phyloP scores from a whole-genome alignment of 2,113 vertebrate genomes.

The Amphiprion ocellaris region DNA sequence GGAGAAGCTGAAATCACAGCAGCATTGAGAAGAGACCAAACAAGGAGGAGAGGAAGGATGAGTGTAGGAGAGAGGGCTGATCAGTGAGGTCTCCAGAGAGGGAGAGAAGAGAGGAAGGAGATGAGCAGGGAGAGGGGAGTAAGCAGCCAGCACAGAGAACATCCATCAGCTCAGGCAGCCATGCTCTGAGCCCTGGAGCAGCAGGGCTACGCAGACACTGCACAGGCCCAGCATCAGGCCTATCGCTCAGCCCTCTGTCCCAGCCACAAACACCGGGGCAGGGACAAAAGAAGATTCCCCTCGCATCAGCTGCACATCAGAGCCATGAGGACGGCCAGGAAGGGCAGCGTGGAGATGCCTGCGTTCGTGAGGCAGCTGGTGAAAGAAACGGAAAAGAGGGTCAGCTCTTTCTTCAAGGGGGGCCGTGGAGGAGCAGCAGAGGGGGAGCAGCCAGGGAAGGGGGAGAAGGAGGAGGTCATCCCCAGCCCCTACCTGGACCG shows the following conservation, averaged over 20 bases:
- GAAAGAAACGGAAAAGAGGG: slow-evolving; percentile 85
- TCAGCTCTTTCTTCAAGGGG: slow-evolving; percentile 86
- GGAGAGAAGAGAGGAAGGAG: slow-evolving; percentile 51
- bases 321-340: slow-evolving; percentile 83
- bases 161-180: slow-evolving; percentile 70
- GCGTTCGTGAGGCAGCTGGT: slow-evolving; percentile 85
- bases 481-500: slow-evolving; percentile 80
- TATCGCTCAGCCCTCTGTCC: slow-evolving; percentile 39
- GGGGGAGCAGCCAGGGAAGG: slow-evolving; percentile 69
- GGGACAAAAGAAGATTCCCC: slow-evolving; percentile 41
- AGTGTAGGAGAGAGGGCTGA: slow-evolving; percentile 42
- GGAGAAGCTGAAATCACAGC: slow-evolving; percentile 77
- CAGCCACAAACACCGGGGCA: slow-evolving; percentile 36
- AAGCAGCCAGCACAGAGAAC: slow-evolving; percentile 62
- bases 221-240: slow-evolving; percentile 64
- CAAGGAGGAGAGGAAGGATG: slow-evolving; percentile 56
- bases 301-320: slow-evolving; percentile 15
- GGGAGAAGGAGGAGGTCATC: slow-evolving; percentile 75
- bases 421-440: slow-evolving; percentile 77
- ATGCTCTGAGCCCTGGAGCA: slow-evolving; percentile 77
- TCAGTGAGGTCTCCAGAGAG: slow-evolving; percentile 68
- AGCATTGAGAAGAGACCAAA: slow-evolving; percentile 56
- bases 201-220: slow-evolving; percentile 62
- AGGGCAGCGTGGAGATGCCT: slow-evolving; percentile 85
- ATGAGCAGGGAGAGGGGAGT: slow-evolving; percentile 64